Percentiles rank a stretch among this genome's conserved stretches.
These are phyloP conservation scores for Rhyacichthys aspro DNA, from an alignment of 2,797 vertebrate species.

Conservation along the genomic window DNA sequence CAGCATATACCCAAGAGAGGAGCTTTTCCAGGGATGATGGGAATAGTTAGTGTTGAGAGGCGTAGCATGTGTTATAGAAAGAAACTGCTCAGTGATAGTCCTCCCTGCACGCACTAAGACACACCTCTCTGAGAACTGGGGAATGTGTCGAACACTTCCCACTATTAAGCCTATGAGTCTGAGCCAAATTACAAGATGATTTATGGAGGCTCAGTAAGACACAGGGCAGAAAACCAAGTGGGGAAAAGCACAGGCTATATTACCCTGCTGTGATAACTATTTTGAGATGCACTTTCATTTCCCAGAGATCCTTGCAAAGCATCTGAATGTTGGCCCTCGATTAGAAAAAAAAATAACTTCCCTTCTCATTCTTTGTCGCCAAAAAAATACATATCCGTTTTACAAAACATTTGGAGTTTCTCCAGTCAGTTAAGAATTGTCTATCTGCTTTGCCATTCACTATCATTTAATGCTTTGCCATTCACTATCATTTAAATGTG, in stretches of 20 bases:
- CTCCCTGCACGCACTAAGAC: constrained; percentile 12
- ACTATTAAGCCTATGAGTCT: constrained; percentile 56
- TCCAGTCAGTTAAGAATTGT: too few relatives aligned
- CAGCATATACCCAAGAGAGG: constrained; percentile 17
- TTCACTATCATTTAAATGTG: too few relatives aligned
- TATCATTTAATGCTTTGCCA: too few relatives aligned
- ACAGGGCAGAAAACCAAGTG: constrained; percentile 47
- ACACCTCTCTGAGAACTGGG: constrained; percentile 18
- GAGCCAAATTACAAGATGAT: constrained; percentile 63
- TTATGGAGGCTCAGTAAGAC: constrained; percentile 56
- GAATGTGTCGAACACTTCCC: constrained; percentile 43
- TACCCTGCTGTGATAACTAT: constrained; percentile 33
- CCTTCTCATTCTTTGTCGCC: too few relatives aligned
- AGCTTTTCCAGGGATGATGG: constrained; percentile 30
- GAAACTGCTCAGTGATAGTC: constrained; percentile 51
- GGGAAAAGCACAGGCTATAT: constrained; percentile 34
- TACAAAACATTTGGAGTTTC: too few relatives aligned
- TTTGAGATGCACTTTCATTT: constrained; percentile 37
- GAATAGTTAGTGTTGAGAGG: constrained; percentile 50
- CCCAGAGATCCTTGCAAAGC: constrained; percentile 19
- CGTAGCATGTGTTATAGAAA: constrained; percentile 33
- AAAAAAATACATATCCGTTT: too few relatives aligned
- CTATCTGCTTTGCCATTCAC: too few relatives aligned
- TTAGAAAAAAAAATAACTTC: too few relatives aligned
- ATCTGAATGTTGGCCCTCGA: constrained; percentile 9